phyloP scores from a whole-genome alignment of 2,797 vertebrate species.

The Premnoplex brunnescens region DNA sequence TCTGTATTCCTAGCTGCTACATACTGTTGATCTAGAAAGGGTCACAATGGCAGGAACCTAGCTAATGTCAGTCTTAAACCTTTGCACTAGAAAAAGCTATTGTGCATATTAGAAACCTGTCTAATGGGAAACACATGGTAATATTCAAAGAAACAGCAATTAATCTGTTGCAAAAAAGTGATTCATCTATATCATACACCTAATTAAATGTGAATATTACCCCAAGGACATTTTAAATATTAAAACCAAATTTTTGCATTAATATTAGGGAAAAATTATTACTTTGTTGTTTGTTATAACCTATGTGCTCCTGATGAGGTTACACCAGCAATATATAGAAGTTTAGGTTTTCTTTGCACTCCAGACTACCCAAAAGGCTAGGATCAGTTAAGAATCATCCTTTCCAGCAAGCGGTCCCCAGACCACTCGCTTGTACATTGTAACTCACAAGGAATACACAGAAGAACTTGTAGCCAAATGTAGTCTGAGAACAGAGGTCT shows the following conservation, averaged over 20 bases:
- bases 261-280: not conserved
- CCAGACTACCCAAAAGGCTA: not conserved
- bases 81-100: not conserved
- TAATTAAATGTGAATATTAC: not conserved
- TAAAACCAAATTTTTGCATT: not conserved
- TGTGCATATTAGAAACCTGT: not conserved
- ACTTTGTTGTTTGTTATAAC: not conserved
- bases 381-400: not conserved
- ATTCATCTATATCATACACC: not conserved
- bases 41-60: not conserved
- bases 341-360: not conserved
- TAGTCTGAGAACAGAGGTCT: not conserved
- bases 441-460: not conserved
- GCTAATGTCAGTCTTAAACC: not conserved
- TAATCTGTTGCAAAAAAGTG: not conserved
- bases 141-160: not conserved
- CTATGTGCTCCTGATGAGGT: not conserved
- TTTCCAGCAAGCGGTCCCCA: not conserved
- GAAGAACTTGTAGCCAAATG: not conserved
- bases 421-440: fast-evolving
- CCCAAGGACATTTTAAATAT: slow-evolving; percentile 8
- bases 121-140: not conserved
- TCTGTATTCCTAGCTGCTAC: not conserved
- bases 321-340: not conserved
- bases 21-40: not conserved